Conservation (phyloP, 1,140 invertebrate species). For the Drosophila santomea region DNA sequence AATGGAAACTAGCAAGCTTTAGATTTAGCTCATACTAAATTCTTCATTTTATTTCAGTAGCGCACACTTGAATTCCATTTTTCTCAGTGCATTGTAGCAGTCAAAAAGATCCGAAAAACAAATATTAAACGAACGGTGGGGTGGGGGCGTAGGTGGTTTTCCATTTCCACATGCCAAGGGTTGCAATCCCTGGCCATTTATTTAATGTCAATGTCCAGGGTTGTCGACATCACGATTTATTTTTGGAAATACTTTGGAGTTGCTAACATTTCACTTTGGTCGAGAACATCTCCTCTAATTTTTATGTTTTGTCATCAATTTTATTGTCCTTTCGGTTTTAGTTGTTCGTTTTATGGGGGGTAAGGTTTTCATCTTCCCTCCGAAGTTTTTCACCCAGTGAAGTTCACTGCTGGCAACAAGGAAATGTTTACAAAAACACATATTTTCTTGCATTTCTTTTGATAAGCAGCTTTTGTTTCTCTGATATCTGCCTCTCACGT, state of each 20-base stretch:
- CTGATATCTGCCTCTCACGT: slow-evolving; percentile 29
- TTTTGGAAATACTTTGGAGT: neutral
- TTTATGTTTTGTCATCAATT: slow-evolving; percentile 22
- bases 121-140: slow-evolving; percentile 30
- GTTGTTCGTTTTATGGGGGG: neutral
- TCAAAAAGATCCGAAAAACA: slow-evolving; percentile 45
- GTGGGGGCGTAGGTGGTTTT: slow-evolving; percentile 8
- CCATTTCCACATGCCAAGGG: slow-evolving; percentile 16
- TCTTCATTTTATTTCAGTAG: no score
- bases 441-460: slow-evolving; percentile 20
- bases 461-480: slow-evolving; percentile 39
- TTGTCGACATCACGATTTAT: slow-evolving; percentile 12
- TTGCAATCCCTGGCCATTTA: slow-evolving; percentile 25
- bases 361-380: neutral
- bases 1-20: no score
- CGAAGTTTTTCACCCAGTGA: neutral
- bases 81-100: slow-evolving; percentile 10
- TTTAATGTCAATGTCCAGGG: slow-evolving; percentile 29
- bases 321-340: slow-evolving; percentile 11
- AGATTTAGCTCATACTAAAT: no score
- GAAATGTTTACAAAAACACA: slow-evolving; percentile 44
- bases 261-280: slow-evolving; percentile 13
- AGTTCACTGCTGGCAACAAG: slow-evolving; percentile 24
- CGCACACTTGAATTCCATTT: neutral
- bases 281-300: slow-evolving; percentile 14